Percentiles rank a stretch among this genome's conserved stretches.
phyloP scores from a whole-genome alignment of 2,797 vertebrate species.

The Tapera naevia region DNA sequence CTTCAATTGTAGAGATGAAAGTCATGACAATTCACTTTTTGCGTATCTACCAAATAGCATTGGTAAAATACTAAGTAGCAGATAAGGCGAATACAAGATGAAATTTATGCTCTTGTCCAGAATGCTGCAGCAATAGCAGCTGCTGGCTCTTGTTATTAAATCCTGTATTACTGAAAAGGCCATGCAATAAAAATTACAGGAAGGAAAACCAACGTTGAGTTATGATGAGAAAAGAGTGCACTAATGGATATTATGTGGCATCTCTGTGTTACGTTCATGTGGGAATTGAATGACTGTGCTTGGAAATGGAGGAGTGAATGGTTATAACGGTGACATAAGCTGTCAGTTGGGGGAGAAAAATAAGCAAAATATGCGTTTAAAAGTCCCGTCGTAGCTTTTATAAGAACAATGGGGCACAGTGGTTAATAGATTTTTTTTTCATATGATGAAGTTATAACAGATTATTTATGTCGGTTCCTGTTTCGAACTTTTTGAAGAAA shows the following conservation, averaged over 20 bases:
- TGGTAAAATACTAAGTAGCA: neutral
- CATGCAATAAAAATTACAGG: neutral
- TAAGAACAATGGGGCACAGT: neutral
- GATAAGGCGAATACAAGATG: neutral
- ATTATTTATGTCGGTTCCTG: neutral
- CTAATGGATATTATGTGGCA: neutral
- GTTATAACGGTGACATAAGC: neutral
- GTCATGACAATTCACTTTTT: neutral
- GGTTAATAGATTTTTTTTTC: neutral
- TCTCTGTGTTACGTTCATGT: rapidly evolving
- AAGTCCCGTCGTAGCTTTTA: neutral
- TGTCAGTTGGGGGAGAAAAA: neutral
- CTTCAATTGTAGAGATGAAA: neutral
- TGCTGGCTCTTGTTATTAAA: neutral
- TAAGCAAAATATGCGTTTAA: neutral
- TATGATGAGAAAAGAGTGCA: neutral
- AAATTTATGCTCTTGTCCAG: neutral
- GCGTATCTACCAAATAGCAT: neutral
- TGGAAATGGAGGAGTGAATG: neutral
- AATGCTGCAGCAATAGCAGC: neutral
- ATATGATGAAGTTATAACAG: neutral
- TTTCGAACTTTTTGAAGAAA: neutral
- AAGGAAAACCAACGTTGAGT: neutral
- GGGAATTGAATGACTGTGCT: neutral
- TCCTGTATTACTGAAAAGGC: neutral